Percentiles rank a stretch among this genome's conserved stretches.
These are phyloP conservation scores for Formica exsecta DNA, from an alignment of 1,140 invertebrate genomes.

Conservation along the genomic window DNA sequence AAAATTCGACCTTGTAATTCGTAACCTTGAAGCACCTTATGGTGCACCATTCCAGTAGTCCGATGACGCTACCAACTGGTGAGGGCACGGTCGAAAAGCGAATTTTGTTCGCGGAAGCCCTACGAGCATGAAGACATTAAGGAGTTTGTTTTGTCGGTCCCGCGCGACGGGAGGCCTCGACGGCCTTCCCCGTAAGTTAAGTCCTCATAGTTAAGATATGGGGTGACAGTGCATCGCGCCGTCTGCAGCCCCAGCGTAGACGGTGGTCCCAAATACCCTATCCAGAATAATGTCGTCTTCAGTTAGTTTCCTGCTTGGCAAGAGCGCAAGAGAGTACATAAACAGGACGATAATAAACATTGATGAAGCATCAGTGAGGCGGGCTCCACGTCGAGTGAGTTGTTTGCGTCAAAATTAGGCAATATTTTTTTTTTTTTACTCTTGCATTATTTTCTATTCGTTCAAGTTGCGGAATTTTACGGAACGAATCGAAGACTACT, in stretches of 20 bases:
- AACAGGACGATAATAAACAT: constrained; percentile 73
- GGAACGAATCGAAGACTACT: constrained; percentile 63
- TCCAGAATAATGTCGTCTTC: neutral
- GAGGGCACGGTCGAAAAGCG: neutral
- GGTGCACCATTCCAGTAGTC: neutral
- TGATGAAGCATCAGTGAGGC: constrained; percentile 64
- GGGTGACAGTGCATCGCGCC: constrained; percentile 58
- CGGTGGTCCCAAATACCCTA: neutral
- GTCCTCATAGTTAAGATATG: neutral
- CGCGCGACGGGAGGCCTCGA: constrained; percentile 65
- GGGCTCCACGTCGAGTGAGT: neutral
- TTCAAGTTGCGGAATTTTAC: constrained; percentile 8
- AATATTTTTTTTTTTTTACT: neutral
- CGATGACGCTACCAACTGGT: neutral
- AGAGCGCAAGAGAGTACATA: constrained; percentile 38
- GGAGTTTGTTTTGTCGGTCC: constrained; percentile 75
- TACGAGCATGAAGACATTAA: constrained; percentile 76
- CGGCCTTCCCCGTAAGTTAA: constrained; percentile 22
- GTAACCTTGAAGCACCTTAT: no score
- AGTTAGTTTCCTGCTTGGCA: constrained; percentile 49
- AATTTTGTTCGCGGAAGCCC: neutral
- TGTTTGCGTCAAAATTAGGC: neutral
- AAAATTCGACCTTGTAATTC: no score
- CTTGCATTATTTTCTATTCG: neutral
- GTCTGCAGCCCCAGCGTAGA: constrained; percentile 8